These are phyloP conservation scores for Leptopilina clavipes DNA, from an alignment of 1,140 invertebrate genomes.

Conservation along the genomic window DNA sequence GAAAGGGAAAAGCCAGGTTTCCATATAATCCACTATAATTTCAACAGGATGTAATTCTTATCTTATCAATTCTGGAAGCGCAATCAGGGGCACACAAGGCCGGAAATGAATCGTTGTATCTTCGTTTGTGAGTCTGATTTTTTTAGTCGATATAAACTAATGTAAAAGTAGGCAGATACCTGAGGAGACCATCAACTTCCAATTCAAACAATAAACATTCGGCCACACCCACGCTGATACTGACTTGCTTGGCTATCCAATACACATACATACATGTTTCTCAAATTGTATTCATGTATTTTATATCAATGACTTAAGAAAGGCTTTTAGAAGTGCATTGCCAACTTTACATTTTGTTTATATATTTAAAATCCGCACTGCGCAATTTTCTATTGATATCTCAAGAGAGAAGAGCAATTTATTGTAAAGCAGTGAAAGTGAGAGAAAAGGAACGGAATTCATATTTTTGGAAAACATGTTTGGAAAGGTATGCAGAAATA, in stretches of 20 bases:
- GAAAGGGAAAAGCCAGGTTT: no score
- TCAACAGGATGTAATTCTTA: neutral
- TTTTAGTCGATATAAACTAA: neutral
- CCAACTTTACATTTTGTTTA: conserved; percentile 10
- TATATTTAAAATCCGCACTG: neutral
- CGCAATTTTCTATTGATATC: conserved; percentile 19
- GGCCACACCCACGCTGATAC: conserved; percentile 36
- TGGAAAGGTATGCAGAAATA: no score
- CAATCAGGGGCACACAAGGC: conserved; percentile 7
- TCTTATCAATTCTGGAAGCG: conserved; percentile 23
- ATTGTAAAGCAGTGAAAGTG: conserved; percentile 23
- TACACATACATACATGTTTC: no score
- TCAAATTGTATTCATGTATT: neutral
- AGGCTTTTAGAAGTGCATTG: neutral
- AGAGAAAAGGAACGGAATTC: conserved; percentile 26
- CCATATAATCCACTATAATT: no score
- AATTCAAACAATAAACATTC: conserved; percentile 32
- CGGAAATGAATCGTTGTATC: conserved; percentile 39
- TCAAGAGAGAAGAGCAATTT: conserved; percentile 32
- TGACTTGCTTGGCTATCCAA: neutral
- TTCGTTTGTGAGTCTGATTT: conserved; percentile 34
- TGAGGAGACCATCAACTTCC: neutral
- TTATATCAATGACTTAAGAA: conserved; percentile 10
- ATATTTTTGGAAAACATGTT: neutral
- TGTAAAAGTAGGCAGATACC: neutral